Percentiles rank a stretch among this genome's conserved stretches.
These are phyloP conservation scores for Poicephalus meyeri DNA, from an alignment of 2,113 vertebrate species.

Conservation along the genomic window DNA sequence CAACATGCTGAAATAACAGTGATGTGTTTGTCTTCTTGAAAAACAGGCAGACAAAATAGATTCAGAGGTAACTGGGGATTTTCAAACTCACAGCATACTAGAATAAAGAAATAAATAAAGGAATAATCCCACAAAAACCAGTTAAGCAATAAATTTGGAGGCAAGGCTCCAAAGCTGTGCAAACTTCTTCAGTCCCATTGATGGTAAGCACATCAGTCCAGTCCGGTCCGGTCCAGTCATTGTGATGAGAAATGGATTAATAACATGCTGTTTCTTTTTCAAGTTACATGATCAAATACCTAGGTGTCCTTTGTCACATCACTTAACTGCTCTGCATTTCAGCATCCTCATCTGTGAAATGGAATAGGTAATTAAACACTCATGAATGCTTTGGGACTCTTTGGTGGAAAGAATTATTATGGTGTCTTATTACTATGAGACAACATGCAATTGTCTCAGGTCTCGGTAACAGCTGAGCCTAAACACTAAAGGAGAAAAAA, in stretches of 20 bases:
- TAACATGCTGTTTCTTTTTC: conserved; percentile 52
- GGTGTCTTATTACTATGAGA: conserved; percentile 66
- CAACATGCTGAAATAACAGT: background rate
- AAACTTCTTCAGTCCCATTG: background rate
- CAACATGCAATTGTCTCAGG: conserved; percentile 61
- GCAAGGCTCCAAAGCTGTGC: background rate
- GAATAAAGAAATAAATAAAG: background rate
- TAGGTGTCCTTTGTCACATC: conserved; percentile 36
- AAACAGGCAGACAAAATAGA: background rate
- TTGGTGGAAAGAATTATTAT: conserved; percentile 69
- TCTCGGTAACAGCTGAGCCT: conserved; percentile 67
- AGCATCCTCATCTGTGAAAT: conserved; percentile 43
- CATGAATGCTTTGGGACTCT: conserved; percentile 59
- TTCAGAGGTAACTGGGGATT: background rate
- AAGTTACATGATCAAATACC: conserved; percentile 52
- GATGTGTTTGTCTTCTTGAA: background rate
- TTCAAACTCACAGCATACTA: background rate
- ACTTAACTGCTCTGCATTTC: conserved; percentile 46
- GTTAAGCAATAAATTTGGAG: background rate
- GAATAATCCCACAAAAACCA: background rate
- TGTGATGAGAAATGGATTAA: conserved; percentile 29
- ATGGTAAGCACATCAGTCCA: background rate
- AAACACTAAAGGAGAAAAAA: conserved; percentile 30
- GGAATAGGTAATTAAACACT: conserved; percentile 35
- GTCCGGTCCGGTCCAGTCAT: background rate